Percentiles rank a stretch among this genome's conserved stretches.
These are phyloP conservation scores for Pseudonaja textilis DNA, from an alignment of 2,113 vertebrate genomes.

Conservation along the genomic window DNA sequence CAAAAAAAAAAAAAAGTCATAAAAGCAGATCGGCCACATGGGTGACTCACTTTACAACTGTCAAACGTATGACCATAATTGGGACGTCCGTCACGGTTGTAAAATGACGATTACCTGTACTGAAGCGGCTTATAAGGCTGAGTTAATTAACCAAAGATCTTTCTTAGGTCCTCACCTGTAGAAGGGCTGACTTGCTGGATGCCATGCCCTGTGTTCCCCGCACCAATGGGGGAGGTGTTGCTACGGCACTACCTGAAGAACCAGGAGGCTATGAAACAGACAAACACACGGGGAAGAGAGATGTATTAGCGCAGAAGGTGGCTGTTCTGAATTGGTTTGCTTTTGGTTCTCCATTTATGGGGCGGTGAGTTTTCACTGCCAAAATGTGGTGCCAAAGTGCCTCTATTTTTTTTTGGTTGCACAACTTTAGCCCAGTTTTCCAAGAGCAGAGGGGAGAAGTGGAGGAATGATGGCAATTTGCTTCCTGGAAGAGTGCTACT, in stretches of 20 bases:
- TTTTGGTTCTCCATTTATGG: neutral
- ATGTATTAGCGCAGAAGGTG: neutral
- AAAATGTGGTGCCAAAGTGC: neutral
- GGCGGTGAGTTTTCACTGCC: neutral
- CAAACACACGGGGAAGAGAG: slow-evolving; percentile 9
- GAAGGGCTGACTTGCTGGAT: slow-evolving; percentile 81
- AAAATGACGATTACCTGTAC: neutral
- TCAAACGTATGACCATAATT: neutral
- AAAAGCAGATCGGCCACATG: neutral
- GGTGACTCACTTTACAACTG: neutral
- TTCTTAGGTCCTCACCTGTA: slow-evolving; percentile 78
- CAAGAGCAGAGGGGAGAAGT: neutral
- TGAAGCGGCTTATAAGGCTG: neutral
- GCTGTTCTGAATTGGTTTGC: neutral
- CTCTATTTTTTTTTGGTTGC: neutral
- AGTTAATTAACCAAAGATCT: neutral
- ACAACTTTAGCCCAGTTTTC: neutral
- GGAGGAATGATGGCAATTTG: neutral
- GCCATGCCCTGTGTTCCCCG: slow-evolving; percentile 84
- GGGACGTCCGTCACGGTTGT: neutral
- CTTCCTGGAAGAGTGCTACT: neutral
- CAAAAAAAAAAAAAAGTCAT: neutral
- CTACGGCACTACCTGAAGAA: slow-evolving; percentile 76
- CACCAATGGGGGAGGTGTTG: slow-evolving; percentile 88
- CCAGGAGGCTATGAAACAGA: slow-evolving; percentile 71